phyloP scores from a whole-genome alignment of 2,113 vertebrate species.

The Rattus rattus region DNA sequence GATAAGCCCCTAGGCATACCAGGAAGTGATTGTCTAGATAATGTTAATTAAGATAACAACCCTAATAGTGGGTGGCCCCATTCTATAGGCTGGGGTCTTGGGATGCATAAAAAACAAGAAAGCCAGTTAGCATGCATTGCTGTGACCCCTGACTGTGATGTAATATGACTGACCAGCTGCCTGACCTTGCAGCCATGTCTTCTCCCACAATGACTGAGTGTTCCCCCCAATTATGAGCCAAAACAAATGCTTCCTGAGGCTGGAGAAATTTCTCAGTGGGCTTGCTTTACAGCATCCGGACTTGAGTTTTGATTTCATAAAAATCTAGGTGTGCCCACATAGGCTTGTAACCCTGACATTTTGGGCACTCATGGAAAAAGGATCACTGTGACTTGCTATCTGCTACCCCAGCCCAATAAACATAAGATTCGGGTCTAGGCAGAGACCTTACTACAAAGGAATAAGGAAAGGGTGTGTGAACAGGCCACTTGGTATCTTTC shows the following conservation, averaged over 20 bases:
- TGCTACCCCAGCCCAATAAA: not conserved
- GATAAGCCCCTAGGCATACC: not conserved
- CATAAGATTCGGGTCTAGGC: not conserved
- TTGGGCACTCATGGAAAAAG: not conserved
- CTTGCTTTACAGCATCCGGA: not conserved
- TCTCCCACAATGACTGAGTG: not conserved
- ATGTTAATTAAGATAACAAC: not conserved
- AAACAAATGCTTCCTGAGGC: not conserved
- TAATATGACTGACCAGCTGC: not conserved
- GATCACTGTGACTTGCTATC: not conserved
- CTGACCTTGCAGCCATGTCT: no score
- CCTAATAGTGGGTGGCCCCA: not conserved
- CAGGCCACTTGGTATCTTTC: not conserved
- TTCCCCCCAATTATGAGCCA: not conserved
- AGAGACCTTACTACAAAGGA: not conserved
- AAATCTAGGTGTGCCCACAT: not conserved
- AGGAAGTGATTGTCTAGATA: not conserved
- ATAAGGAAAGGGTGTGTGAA: not conserved
- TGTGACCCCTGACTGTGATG: no score
- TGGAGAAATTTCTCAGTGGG: not conserved
- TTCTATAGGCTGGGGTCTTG: not conserved
- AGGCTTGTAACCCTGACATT: not conserved
- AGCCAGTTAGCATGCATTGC: no score
- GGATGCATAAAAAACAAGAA: not conserved
- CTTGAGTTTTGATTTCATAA: not conserved